Conservation (phyloP, 2,797 vertebrate genomes). For the Mionectes olivaceus region DNA sequence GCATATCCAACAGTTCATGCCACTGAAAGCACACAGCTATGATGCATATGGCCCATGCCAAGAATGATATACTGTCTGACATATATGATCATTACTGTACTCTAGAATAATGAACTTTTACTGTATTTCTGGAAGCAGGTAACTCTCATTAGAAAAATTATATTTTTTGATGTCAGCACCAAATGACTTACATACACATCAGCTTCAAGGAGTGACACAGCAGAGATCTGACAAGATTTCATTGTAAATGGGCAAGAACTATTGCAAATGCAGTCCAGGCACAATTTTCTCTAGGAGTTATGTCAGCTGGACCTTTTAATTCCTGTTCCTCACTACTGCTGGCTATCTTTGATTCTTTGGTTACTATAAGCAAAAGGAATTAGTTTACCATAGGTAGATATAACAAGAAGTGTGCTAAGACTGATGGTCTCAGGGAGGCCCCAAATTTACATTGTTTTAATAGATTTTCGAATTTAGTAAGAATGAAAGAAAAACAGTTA, state of each 20-base stretch:
- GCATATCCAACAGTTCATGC: neutral
- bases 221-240: neutral
- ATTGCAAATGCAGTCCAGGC: neutral
- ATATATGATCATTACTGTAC: neutral
- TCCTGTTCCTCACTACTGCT: neutral
- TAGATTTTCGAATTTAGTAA: neutral
- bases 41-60: rapidly evolving
- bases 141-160: neutral
- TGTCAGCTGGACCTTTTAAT: neutral
- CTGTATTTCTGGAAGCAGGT: neutral
- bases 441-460: neutral
- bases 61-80: neutral
- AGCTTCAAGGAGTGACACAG: neutral
- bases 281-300: neutral
- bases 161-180: neutral
- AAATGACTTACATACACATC: neutral
- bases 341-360: neutral
- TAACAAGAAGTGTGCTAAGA: neutral
- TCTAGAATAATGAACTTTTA: neutral
- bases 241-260: neutral
- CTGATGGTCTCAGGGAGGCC: neutral
- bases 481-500: neutral
- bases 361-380: neutral
- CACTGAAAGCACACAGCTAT: neutral
- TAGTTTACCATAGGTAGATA: neutral